These are phyloP conservation scores for Phalanger gymnotis DNA, from an alignment of 2,797 vertebrate genomes.

Conservation along the genomic window DNA sequence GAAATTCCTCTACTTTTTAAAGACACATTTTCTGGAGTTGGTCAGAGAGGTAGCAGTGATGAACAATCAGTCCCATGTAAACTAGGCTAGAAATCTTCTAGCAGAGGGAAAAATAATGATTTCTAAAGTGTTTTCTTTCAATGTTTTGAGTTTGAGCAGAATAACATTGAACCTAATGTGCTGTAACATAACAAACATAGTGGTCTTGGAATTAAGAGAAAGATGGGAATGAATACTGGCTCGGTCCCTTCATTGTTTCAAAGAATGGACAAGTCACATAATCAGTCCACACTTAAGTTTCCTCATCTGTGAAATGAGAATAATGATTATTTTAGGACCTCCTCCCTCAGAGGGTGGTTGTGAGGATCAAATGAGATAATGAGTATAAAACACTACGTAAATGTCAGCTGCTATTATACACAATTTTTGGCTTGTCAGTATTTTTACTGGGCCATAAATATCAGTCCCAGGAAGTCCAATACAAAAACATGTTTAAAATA, in stretches of 20 bases:
- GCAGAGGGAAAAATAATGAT: background rate
- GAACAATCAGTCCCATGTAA: background rate
- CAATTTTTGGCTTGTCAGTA: background rate
- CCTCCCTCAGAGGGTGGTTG: too few species aligned
- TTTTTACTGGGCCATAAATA: background rate
- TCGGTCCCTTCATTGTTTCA: background rate
- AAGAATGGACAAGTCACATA: background rate
- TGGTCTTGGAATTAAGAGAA: background rate
- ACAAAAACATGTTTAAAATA: background rate
- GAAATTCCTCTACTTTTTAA: too few species aligned
- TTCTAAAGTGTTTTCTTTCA: constrained; percentile 1
- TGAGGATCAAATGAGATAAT: background rate
- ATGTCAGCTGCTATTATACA: background rate
- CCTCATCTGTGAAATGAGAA: background rate
- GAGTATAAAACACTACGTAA: background rate
- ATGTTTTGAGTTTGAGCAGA: background rate
- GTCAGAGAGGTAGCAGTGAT: background rate
- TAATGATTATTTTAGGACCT: background rate
- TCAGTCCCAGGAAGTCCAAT: background rate
- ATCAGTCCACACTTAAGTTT: background rate
- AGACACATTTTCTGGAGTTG: background rate
- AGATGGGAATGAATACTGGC: background rate
- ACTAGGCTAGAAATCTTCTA: background rate
- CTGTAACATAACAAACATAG: background rate
- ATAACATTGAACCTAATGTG: background rate